These are phyloP conservation scores for Artibeus lituratus DNA, from an alignment of 2,797 vertebrate species.

Conservation along the genomic window DNA sequence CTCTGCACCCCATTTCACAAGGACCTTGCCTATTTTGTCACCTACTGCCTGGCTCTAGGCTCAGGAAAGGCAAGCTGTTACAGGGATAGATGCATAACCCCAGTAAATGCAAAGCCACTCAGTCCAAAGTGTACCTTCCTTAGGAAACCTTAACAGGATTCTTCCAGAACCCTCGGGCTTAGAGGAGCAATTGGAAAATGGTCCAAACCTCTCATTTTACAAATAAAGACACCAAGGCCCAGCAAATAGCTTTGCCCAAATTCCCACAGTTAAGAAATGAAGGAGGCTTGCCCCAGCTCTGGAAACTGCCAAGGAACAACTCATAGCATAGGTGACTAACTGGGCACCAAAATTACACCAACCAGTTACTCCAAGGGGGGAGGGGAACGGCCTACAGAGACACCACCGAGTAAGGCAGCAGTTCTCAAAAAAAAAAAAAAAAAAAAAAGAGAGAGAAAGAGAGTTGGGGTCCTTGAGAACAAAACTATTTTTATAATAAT, in stretches of 20 bases:
- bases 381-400: neutral
- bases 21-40: neutral
- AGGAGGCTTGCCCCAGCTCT: neutral
- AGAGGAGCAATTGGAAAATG: neutral
- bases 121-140: neutral
- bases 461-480: neutral
- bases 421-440: neutral
- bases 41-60: neutral
- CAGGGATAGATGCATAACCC: neutral
- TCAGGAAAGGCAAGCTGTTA: neutral
- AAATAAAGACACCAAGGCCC: neutral
- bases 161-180: neutral
- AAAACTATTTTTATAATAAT: neutral
- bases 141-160: neutral
- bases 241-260: neutral
- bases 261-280: neutral
- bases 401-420: no score
- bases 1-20: neutral
- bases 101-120: neutral
- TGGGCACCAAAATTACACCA: neutral
- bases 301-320: neutral
- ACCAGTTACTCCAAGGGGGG: neutral
- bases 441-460: neutral
- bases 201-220: neutral
- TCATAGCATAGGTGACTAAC: neutral